Conservation (phyloP, 37 sponge, comb jelly and placozoan species). For the Ephydatia muelleri region DNA sequence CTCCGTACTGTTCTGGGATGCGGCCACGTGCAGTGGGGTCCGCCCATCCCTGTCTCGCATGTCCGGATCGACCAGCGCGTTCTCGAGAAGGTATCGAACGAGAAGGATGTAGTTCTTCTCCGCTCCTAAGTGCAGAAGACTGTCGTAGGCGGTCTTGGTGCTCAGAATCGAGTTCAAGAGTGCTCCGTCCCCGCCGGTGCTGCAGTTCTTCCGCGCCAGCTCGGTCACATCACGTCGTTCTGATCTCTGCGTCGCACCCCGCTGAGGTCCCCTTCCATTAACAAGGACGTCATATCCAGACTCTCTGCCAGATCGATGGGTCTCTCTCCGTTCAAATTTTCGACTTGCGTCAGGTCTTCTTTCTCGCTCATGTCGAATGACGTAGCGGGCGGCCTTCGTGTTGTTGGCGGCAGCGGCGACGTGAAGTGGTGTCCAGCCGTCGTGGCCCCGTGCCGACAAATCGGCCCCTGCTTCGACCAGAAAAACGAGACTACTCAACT, state of each 20-base stretch:
- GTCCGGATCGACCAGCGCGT: neutral
- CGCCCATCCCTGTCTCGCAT: constrained; percentile 5
- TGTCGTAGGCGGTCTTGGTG: neutral
- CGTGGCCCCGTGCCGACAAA: constrained; percentile 4
- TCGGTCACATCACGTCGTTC: neutral
- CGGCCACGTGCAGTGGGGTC: constrained; percentile 27
- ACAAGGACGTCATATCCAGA: constrained; percentile 3
- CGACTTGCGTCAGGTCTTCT: neutral
- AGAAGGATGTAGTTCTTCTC: constrained; percentile 17
- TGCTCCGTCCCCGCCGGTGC: no score
- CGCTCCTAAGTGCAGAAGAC: constrained; percentile 25
- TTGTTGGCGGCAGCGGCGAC: constrained; percentile 19
- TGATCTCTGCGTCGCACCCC: neutral
- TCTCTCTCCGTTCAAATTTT: constrained; percentile 20
- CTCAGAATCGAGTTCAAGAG: no score
- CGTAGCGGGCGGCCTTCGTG: constrained; percentile 9
- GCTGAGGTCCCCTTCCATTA: constrained; percentile 5
- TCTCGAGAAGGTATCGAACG: constrained; percentile 3
- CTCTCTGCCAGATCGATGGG: constrained; percentile 28
- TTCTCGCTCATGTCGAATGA: neutral
- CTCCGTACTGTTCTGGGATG: constrained; percentile 16
- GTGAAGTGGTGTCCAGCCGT: constrained; percentile 38
- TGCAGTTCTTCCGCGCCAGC: no score
- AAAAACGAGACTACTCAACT: constrained; percentile 1
- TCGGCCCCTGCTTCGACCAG: constrained; percentile 28